phyloP scores from a whole-genome alignment of 1,140 invertebrate genomes.

The Plutomurus gul region DNA sequence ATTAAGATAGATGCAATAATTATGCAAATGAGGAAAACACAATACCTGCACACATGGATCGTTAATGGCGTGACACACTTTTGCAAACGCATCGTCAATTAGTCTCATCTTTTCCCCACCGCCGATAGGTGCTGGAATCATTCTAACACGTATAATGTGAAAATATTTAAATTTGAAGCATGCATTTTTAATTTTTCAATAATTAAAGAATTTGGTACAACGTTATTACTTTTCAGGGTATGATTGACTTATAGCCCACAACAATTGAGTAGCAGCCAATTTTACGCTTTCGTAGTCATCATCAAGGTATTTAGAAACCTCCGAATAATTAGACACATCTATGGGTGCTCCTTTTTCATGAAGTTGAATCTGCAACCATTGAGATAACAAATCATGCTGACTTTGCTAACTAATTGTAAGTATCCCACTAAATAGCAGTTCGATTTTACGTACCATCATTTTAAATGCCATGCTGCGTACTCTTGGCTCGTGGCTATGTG shows the following conservation, averaged over 20 bases:
- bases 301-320: slow-evolving; percentile 78
- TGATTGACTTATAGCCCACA: slow-evolving; percentile 81
- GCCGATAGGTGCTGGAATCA: slow-evolving; percentile 33
- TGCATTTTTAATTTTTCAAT: slow-evolving; percentile 4
- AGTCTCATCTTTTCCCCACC: slow-evolving; percentile 70
- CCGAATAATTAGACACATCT: slow-evolving; percentile 76
- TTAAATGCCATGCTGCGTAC: slow-evolving; percentile 85
- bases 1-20: too few relatives aligned
- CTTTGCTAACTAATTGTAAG: neutral
- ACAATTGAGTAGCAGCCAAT: slow-evolving; percentile 79
- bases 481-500: slow-evolving; percentile 84
- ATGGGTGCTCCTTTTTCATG: slow-evolving; percentile 79
- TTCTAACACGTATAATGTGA: neutral
- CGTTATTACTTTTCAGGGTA: slow-evolving; percentile 80
- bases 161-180: neutral
- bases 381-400: neutral
- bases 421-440: neutral
- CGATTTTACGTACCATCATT: slow-evolving; percentile 69
- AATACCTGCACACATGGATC: slow-evolving; percentile 72
- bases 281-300: slow-evolving; percentile 96
- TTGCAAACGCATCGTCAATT: slow-evolving; percentile 95
- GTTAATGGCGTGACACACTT: slow-evolving; percentile 90
- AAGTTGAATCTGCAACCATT: slow-evolving; percentile 61
- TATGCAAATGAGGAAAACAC: too few relatives aligned
- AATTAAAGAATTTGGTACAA: neutral